phyloP scores from a whole-genome alignment of 2,113 vertebrate species.

The Dipodomys spectabilis region DNA sequence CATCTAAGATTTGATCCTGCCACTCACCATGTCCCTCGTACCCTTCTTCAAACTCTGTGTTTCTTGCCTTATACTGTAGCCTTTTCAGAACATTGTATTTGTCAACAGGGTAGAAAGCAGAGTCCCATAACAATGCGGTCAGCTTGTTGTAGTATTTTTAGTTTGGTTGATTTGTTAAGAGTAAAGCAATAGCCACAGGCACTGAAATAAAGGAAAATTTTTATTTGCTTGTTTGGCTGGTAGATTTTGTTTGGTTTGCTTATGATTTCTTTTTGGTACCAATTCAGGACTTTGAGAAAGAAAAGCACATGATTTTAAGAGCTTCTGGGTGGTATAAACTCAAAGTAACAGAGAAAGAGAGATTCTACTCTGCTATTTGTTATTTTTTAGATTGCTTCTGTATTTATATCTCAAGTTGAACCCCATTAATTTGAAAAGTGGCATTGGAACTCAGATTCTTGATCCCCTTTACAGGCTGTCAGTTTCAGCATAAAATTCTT shows the following conservation, averaged over 20 bases:
- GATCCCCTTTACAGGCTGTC: neutral
- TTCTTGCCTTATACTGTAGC: neutral
- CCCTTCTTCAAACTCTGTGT: neutral
- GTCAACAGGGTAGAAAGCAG: neutral
- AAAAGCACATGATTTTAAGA: neutral
- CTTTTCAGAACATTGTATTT: neutral
- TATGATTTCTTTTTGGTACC: neutral
- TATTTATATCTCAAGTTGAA: neutral
- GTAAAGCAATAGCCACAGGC: neutral
- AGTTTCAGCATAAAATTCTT: neutral
- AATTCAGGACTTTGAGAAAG: neutral
- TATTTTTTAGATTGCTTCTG: neutral
- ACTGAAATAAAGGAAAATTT: neutral
- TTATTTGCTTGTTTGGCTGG: neutral
- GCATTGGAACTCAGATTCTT: constrained; percentile 29
- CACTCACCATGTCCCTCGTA: accelerated
- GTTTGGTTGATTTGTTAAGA: neutral
- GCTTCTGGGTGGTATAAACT: neutral
- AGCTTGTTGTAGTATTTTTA: neutral
- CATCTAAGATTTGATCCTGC: neutral
- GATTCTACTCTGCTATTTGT: neutral
- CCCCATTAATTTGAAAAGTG: neutral
- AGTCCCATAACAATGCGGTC: neutral
- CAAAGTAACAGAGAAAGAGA: neutral
- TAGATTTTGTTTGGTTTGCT: constrained; percentile 41